Conservation (phyloP, 2,888 invertebrate species). For the Drosophila merina region DNA sequence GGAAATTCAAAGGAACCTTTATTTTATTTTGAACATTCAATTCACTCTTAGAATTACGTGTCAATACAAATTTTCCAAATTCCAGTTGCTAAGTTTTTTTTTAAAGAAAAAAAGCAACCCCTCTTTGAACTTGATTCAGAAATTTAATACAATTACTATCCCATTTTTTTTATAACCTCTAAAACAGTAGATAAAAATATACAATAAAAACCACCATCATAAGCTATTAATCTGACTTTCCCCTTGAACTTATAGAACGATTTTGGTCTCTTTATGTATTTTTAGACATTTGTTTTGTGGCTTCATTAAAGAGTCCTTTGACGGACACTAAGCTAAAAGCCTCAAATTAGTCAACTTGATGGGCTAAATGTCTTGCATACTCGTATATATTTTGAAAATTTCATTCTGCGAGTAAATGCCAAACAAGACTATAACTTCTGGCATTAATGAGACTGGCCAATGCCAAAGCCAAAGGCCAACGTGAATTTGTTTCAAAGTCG, state of each 20-base stretch:
- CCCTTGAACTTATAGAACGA: neutral
- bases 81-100: too few species aligned
- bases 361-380: constrained; percentile 20
- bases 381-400: constrained; percentile 1
- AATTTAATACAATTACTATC: too few species aligned
- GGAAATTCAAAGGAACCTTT: neutral
- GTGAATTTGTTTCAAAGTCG: constrained; percentile 71
- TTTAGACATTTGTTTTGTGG: constrained; percentile 13
- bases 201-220: neutral
- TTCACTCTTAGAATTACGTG: neutral
- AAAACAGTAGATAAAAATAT: neutral
- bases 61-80: too few species aligned
- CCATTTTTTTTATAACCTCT: too few species aligned
- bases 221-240: neutral
- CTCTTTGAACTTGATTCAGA: too few species aligned
- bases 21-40: neutral
- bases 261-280: neutral
- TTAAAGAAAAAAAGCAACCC: too few species aligned
- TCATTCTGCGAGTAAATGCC: constrained; percentile 15
- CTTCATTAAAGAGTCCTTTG: constrained; percentile 45
- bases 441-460: constrained; percentile 64
- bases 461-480: constrained; percentile 69
- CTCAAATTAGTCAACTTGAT: constrained; percentile 48
- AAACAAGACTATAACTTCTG: constrained; percentile 54
- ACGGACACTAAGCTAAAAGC: constrained; percentile 42